Evolutionary conservation across 2,113 vertebrate genomes (phyloP).

Genomic region (Trichechus manatus): DNA sequence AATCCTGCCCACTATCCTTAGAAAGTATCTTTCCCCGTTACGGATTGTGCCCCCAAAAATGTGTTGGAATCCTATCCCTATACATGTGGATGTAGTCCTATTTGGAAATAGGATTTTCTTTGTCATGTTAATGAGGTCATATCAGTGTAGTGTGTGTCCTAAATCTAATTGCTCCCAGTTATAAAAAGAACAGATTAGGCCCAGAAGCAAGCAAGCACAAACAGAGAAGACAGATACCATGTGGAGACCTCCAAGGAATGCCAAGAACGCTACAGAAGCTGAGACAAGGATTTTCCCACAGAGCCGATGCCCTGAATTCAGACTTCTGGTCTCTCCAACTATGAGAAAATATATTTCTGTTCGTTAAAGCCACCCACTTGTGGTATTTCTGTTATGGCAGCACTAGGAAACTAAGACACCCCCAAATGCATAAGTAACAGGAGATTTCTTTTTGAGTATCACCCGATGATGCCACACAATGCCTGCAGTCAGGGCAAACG

Average conservation of each 20-base stretch:
- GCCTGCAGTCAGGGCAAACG: not conserved
- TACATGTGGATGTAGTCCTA: too few relatives aligned
- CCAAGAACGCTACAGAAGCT: not conserved
- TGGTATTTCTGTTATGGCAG: not conserved
- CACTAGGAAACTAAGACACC: not conserved
- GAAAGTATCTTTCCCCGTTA: not conserved
- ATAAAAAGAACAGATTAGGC: not conserved
- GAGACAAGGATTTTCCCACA: not conserved
- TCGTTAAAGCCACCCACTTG: not conserved
- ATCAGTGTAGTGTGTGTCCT: not conserved
- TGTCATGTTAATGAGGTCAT: too few relatives aligned
- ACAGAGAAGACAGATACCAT: not conserved
- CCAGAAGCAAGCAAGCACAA: not conserved
- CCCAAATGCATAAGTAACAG: not conserved
- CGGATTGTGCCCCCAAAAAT: too few relatives aligned
- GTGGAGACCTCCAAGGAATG: not conserved
- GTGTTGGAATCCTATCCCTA: too few relatives aligned
- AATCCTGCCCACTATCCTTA: not conserved
- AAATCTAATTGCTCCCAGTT: not conserved
- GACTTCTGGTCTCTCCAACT: not conserved
- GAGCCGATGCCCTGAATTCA: not conserved
- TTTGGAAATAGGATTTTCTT: too few relatives aligned
- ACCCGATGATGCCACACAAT: not conserved
- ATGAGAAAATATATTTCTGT: not conserved
- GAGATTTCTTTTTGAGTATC: not conserved